These are phyloP conservation scores for Scaptodrosophila latifasciaeformis DNA, from an alignment of 2,888 invertebrate genomes.

Conservation along the genomic window DNA sequence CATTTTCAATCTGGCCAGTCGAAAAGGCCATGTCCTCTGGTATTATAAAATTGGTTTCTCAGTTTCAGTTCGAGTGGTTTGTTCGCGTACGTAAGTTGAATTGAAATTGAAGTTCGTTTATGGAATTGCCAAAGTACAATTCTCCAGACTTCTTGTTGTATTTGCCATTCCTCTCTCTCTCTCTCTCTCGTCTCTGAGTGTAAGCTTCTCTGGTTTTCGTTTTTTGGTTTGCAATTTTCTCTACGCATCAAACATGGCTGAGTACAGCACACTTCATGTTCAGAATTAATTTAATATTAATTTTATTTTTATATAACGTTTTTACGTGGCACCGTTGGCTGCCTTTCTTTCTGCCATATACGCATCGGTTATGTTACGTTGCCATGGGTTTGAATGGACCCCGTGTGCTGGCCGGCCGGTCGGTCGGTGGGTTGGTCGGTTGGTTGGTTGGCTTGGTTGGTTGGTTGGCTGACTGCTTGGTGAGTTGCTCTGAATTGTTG, in stretches of 20 bases:
- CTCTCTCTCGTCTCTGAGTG: background rate
- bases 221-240: conserved; percentile 68
- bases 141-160: conserved; percentile 32
- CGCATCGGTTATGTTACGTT: background rate
- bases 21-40: background rate
- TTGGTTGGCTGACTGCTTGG: too few species aligned
- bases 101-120: conserved; percentile 68
- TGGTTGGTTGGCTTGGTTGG: too few species aligned
- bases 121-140: conserved; percentile 56
- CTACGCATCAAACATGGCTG: background rate
- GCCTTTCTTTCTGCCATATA: background rate
- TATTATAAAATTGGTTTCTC: conserved; percentile 54
- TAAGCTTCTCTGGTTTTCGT: background rate
- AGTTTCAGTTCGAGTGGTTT: conserved; percentile 23
- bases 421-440: too few species aligned
- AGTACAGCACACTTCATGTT: conserved; percentile 55
- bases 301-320: conserved; percentile 55
- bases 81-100: conserved; percentile 60
- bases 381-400: background rate
- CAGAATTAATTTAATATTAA: conserved; percentile 70
- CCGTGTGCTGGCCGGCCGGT: too few species aligned
- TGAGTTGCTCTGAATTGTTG: too few species aligned
- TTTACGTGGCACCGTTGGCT: conserved; percentile 20
- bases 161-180: too few species aligned
- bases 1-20: too few species aligned